Percentiles rank a stretch among this genome's conserved stretches.
These are phyloP conservation scores for Orussus abietinus DNA, from an alignment of 1,140 invertebrate genomes.

Conservation along the genomic window DNA sequence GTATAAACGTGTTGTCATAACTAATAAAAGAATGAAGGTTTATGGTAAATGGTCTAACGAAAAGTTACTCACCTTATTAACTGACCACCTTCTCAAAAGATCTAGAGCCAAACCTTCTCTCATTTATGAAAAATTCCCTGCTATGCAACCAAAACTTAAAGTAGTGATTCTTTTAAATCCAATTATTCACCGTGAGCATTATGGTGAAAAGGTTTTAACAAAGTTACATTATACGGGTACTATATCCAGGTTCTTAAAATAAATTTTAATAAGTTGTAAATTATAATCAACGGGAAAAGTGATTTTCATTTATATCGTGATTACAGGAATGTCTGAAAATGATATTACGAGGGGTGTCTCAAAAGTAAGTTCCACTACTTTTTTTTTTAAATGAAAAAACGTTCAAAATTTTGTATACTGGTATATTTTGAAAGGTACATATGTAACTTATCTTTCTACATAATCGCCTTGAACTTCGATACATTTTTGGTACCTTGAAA, in stretches of 20 bases:
- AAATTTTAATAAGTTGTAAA: background rate
- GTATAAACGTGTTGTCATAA: conserved; percentile 19
- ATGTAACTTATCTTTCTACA: no score
- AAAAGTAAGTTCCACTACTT: no score
- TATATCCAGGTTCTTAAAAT: background rate
- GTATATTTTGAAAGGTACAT: no score
- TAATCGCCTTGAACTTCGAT: no score
- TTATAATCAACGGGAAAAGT: no score
- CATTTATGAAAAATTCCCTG: conserved; percentile 8
- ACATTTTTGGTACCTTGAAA: no score
- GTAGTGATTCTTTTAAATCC: background rate
- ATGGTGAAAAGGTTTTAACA: conserved; percentile 16
- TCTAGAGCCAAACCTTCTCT: conserved; percentile 1
- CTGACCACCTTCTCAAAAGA: background rate
- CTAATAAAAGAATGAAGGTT: conserved; percentile 17
- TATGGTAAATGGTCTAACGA: conserved; percentile 18
- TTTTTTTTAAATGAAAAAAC: no score
- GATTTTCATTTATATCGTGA: no score
- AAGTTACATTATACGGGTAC: conserved; percentile 18
- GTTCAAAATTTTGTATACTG: no score
- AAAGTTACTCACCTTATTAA: conserved; percentile 5
- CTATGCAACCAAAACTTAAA: background rate
- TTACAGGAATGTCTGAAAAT: conserved; percentile 20
- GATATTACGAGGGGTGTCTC: no score
- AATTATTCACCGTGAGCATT: conserved; percentile 22